Percentiles rank a stretch among this genome's conserved stretches.
Evolutionary conservation across 2,888 invertebrate genomes (phyloP).

Genomic region (Formica aserva): DNA sequence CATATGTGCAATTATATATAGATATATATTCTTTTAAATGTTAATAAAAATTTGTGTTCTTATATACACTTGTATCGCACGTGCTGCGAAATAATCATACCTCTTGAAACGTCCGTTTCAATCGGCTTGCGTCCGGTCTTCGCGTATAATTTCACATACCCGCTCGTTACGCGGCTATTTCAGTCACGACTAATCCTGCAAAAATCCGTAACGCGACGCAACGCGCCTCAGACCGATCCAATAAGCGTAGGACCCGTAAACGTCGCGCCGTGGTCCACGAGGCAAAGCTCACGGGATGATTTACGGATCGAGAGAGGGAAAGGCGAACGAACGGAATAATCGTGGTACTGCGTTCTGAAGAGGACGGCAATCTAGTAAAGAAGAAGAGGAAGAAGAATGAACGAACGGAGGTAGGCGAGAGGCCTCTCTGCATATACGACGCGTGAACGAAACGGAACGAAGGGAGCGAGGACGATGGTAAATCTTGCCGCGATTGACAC

Average conservation of each 20-base stretch:
- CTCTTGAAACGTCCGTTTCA: constrained; percentile 22
- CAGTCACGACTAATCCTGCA: constrained; percentile 55
- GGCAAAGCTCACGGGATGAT: constrained; percentile 78
- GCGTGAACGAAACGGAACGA: constrained; percentile 50
- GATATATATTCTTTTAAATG: background rate
- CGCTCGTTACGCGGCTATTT: constrained; percentile 61
- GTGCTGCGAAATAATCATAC: constrained; percentile 12
- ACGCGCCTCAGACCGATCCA: constrained; percentile 63
- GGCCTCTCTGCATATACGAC: constrained; percentile 45
- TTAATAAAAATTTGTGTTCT: background rate
- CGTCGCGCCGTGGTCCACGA: constrained; percentile 65
- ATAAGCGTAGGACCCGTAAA: constrained; percentile 72
- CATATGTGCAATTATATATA: background rate
- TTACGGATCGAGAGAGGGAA: constrained; percentile 78
- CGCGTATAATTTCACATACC: constrained; percentile 27
- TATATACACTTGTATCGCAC: background rate
- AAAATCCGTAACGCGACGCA: constrained; percentile 56
- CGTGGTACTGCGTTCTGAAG: too few relatives aligned
- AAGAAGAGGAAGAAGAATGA: background rate
- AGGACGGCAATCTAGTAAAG: too few relatives aligned
- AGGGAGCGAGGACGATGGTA: constrained; percentile 75
- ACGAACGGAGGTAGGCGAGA: constrained; percentile 55
- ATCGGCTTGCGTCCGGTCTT: constrained; percentile 29
- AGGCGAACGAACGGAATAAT: constrained; percentile 67
- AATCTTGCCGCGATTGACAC: constrained; percentile 83